Evolutionary conservation across 2,888 invertebrate species (phyloP), one percentile per base, ranked within the genome.

Genomic region (Panopea generosa): DNA sequence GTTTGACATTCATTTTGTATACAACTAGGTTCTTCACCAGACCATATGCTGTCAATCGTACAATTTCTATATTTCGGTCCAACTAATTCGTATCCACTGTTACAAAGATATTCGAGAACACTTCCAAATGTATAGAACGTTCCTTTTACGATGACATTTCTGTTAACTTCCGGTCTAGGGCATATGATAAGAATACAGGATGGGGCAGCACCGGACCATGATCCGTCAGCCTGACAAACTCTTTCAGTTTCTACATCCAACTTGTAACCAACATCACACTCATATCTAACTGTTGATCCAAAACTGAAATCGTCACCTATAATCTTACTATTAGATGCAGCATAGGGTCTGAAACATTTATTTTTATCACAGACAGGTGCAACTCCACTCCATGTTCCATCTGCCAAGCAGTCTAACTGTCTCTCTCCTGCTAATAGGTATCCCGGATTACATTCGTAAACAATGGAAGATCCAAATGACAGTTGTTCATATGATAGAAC

Each of bases 11-110:
- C 77, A 16, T 70, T 83, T 50, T 80, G 80, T n/a, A 75, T 77
- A 82, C 92, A 92, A 11, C 62, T 68, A 6, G 92, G 90, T 26
- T 85, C 75, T 3, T 77, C 71, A 11, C 86, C 86, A 45, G 85
- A 88, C 92, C 92, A 92, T 18, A 70, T 55, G 1, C 90, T 89
- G 67, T 84, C 80, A 1, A 72, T 83, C 9, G 83, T 77, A 80
- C 93, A 93, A 14, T 66, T 86, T 26, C 89, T 69, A 57, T 65
- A 66, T 6, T 69, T 22, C 11, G 81, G 70, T 20, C 92, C 91
- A 24, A 68, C 63, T 7, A 88, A 70, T 29, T 77, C 69, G 76
- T 83, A 88, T 1, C 88, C 88, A 22, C 69, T 67, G 38, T 82
- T 72, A 62, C 91, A 91, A 4, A 65, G 45, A 27, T 70, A 72